phyloP scores from a whole-genome alignment of 1,140 invertebrate species.

The Psix sp. region DNA sequence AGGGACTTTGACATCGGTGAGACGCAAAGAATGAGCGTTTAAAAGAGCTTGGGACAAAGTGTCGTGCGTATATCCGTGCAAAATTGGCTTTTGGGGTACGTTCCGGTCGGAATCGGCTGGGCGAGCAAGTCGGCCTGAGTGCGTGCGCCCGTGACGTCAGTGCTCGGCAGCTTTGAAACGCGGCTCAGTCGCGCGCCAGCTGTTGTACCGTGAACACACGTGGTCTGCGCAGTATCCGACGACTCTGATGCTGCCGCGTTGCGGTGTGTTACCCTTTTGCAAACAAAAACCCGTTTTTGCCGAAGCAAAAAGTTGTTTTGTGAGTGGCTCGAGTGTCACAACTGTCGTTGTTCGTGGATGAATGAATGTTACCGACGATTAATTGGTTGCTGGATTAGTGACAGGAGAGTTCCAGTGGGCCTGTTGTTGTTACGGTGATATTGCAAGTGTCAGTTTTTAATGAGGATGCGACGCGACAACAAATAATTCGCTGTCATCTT shows the following conservation, averaged over 20 bases:
- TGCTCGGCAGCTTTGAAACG: constrained; percentile 39
- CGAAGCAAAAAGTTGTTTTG: no score
- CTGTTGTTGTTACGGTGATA: constrained; percentile 42
- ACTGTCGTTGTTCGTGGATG: constrained; percentile 3
- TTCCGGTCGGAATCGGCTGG: constrained; percentile 4
- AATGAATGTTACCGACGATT: constrained; percentile 23
- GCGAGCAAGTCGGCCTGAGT: constrained; percentile 27
- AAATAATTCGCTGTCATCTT: constrained; percentile 40
- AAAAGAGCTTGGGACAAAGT: background rate
- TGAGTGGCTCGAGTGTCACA: background rate
- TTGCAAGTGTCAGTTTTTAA: constrained; percentile 30
- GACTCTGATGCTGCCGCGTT: background rate
- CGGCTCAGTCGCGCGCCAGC: constrained; percentile 51
- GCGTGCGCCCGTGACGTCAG: constrained; percentile 45
- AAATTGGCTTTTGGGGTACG: constrained; percentile 9
- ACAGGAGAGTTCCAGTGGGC: constrained; percentile 25
- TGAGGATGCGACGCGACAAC: constrained; percentile 39
- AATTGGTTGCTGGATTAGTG: constrained; percentile 21
- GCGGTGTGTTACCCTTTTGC: background rate
- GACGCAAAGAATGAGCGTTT: background rate
- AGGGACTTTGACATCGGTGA: constrained; percentile 3
- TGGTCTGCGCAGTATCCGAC: constrained; percentile 21
- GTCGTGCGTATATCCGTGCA: background rate
- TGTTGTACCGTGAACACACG: constrained; percentile 39
- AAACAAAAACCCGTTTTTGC: no score